A percentile compares a stretch with the other conserved stretches of the same genome.
These are phyloP conservation scores for Paradoxurus hermaphroditus DNA, from an alignment of 2,113 vertebrate species.

Conservation along the genomic window DNA sequence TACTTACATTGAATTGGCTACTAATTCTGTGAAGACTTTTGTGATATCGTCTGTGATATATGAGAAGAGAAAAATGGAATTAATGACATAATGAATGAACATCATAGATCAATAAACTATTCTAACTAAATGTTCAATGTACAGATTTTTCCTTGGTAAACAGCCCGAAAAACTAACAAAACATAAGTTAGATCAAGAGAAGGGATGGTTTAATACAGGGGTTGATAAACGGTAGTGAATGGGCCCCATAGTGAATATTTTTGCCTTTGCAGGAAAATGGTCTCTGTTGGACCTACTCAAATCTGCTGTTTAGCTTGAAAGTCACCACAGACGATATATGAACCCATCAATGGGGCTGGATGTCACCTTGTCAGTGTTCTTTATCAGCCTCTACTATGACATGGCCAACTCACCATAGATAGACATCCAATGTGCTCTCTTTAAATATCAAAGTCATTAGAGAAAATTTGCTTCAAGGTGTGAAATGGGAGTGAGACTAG, in stretches of 20 bases:
- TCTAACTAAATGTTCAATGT: not conserved
- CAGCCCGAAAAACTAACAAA: not conserved
- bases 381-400: not conserved
- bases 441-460: not conserved
- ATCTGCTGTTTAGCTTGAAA: not conserved
- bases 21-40: not conserved
- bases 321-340: too few species aligned
- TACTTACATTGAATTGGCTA: not conserved
- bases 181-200: not conserved
- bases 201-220: not conserved
- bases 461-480: not conserved
- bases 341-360: too few species aligned
- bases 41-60: not conserved
- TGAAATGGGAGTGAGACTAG: not conserved
- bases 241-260: fast-evolving
- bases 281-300: not conserved
- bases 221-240: too few species aligned
- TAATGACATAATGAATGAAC: not conserved
- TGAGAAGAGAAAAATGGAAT: not conserved
- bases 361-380: not conserved
- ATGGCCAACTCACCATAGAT: not conserved
- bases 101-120: not conserved
- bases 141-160: not conserved
- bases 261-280: not conserved
- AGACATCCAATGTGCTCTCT: not conserved